Evolutionary conservation across 2,888 invertebrate genomes (phyloP).

Genomic region (Alviniconcha strummeri): DNA sequence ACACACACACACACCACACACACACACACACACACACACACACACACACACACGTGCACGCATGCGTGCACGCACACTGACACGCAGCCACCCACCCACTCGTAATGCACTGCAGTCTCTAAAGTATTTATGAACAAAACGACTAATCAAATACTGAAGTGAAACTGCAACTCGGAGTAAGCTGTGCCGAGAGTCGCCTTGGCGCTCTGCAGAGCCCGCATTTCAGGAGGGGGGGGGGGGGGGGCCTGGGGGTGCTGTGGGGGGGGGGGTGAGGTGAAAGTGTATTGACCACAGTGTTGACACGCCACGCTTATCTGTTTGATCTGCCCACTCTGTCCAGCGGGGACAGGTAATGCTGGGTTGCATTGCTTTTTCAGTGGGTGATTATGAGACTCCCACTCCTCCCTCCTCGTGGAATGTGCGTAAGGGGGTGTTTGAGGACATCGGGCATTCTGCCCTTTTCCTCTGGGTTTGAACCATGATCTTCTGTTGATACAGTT

Average conservation of each 20-base stretch:
- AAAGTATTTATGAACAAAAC: too few species aligned
- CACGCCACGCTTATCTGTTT: slow-evolving; percentile 5
- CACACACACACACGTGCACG: background rate
- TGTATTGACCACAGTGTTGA: background rate
- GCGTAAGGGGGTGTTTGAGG: too few species aligned
- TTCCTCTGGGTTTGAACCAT: too few species aligned
- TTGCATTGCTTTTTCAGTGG: background rate
- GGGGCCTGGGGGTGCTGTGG: too few species aligned
- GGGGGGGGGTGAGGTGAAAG: too few species aligned
- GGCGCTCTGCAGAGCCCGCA: too few species aligned
- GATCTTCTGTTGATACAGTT: too few species aligned
- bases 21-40: background rate
- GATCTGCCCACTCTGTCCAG: background rate
- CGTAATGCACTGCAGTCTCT: background rate
- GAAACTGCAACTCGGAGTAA: background rate
- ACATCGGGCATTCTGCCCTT: too few species aligned
- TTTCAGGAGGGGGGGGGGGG: too few species aligned
- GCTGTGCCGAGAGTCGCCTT: too few species aligned
- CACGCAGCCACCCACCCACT: background rate
- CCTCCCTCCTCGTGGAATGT: too few species aligned
- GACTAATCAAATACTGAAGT: background rate
- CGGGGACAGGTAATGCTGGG: background rate
- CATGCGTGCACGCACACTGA: background rate
- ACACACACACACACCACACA: background rate
- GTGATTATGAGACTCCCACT: too few species aligned